Evolutionary conservation across 1,140 invertebrate species (phyloP), one percentile per base, ranked within the genome.

Genomic region (Anastrepha obliqua): DNA sequence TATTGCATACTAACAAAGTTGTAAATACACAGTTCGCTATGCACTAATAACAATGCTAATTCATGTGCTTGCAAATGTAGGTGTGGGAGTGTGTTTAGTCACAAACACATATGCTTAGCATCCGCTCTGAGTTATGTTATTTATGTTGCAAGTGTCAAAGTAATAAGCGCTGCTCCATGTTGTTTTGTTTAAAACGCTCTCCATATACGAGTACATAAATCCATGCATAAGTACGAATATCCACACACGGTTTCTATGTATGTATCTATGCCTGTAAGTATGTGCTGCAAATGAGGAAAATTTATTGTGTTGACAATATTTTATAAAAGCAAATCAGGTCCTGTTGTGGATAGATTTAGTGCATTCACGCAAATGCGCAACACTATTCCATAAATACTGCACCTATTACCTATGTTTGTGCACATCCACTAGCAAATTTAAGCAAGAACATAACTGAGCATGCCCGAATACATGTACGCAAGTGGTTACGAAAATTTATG

Each of bases 311-410:
- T 55, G 11, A 55, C 74, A 51, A 81, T 81, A 81, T 81, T 81
- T 81, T 81, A 55, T 55, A 55, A 81, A 81, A 81, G 47, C 47
- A 81, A 81, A 81, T 81, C 74, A 81, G 74, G 6, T 55, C 47
- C 47, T 81, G 74, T 81, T 81, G 74, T 81, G 74, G 74, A 81
- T 81, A 81, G 74, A 81, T 81, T 81, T 81, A 81, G 47, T 81
- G 47, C 74, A 20, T 81, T 20, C 6, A 81, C 74, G n/a, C 44
- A 81, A 81, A 81, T 55, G 74, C 51, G 74, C 47, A 81, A 65
- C 64, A 7, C 67, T 74, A 67, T 39, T 20, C 65, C 65, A 67
- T 67, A 39, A 67, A 67, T 67, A 67, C 29, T 4, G 29, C 1
- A 29, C 13, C 29, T 29, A 29, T 29, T 29, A 29, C 29, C 29